Evolutionary conservation across 2,797 vertebrate genomes (phyloP).

Genomic region (Syngnathus rostellatus): DNA sequence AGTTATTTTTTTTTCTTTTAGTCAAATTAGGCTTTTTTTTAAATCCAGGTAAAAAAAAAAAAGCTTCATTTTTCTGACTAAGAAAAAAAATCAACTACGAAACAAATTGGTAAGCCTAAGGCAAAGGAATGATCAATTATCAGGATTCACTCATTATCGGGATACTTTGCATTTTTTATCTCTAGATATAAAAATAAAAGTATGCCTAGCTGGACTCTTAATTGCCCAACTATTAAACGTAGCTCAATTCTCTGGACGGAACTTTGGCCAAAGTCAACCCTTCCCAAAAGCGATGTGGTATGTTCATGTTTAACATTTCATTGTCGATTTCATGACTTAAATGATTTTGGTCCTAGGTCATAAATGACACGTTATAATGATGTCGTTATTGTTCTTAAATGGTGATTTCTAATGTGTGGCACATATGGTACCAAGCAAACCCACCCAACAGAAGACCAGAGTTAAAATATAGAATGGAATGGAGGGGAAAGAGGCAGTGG

Average conservation of each 20-base stretch:
- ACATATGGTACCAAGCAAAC: not conserved
- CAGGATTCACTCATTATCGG: slow-evolving; percentile 35
- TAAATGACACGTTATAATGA: not conserved
- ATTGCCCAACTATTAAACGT: slow-evolving; percentile 23
- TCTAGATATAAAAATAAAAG: slow-evolving; percentile 62
- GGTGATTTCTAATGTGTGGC: not conserved
- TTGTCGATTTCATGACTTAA: not conserved
- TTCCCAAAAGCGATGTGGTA: slow-evolving; percentile 31
- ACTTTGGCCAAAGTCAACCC: slow-evolving; percentile 15
- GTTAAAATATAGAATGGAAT: not conserved
- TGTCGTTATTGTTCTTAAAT: not conserved
- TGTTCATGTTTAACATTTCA: not conserved
- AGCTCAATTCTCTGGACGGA: slow-evolving; percentile 13
- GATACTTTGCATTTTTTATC: slow-evolving; percentile 14
- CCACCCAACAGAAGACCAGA: no score
- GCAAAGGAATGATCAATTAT: slow-evolving; percentile 34
- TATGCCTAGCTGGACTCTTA: slow-evolving; percentile 31
- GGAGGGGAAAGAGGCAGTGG: not conserved
- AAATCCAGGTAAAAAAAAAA: no score
- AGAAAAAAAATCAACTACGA: no score
- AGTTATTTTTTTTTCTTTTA: no score
- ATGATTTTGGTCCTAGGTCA: slow-evolving; percentile 2
- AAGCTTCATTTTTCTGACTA: no score
- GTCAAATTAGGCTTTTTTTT: no score
- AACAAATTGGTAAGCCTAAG: slow-evolving; percentile 14